Evolutionary conservation across 2,888 invertebrate species (phyloP).

Genomic region (Cyclophora albipunctata): DNA sequence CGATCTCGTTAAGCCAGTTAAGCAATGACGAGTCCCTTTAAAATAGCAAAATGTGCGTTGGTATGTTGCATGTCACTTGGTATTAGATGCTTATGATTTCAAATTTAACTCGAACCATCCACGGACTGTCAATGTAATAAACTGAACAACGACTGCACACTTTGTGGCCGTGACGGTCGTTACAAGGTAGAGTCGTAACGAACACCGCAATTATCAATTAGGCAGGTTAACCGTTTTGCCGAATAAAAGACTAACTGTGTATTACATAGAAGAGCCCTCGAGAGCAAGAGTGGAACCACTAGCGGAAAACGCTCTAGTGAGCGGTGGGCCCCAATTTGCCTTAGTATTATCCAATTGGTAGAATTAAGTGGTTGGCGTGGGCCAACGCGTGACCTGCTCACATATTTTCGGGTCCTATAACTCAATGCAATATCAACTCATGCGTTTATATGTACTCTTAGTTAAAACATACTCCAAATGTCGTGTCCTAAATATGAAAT

Average conservation of each 20-base stretch:
- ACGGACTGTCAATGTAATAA: too few relatives aligned
- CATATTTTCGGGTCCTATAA: constrained; percentile 34
- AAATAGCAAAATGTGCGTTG: constrained; percentile 1
- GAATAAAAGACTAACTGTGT: constrained; percentile 48
- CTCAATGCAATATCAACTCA: constrained; percentile 8
- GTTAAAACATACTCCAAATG: too few relatives aligned
- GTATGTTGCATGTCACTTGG: neutral
- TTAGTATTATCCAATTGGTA: constrained; percentile 66
- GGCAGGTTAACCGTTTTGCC: too few relatives aligned
- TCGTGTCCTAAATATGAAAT: too few relatives aligned
- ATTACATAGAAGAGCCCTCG: constrained; percentile 51
- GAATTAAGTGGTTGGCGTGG: constrained; percentile 71
- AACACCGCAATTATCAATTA: too few relatives aligned
- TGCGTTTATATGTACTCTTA: neutral
- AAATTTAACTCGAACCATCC: too few relatives aligned
- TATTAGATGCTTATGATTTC: too few relatives aligned
- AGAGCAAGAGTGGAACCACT: constrained; percentile 29
- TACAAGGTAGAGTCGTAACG: too few relatives aligned
- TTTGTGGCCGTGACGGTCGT: too few relatives aligned
- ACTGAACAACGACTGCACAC: too few relatives aligned
- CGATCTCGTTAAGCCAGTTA: constrained; percentile 29
- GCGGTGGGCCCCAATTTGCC: constrained; percentile 68
- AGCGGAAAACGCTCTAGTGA: constrained; percentile 61
- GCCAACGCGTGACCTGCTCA: constrained; percentile 64
- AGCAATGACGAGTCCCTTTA: constrained; percentile 11